phyloP scores from a whole-genome alignment of 2,113 vertebrate genomes.

The Sander vitreus region DNA sequence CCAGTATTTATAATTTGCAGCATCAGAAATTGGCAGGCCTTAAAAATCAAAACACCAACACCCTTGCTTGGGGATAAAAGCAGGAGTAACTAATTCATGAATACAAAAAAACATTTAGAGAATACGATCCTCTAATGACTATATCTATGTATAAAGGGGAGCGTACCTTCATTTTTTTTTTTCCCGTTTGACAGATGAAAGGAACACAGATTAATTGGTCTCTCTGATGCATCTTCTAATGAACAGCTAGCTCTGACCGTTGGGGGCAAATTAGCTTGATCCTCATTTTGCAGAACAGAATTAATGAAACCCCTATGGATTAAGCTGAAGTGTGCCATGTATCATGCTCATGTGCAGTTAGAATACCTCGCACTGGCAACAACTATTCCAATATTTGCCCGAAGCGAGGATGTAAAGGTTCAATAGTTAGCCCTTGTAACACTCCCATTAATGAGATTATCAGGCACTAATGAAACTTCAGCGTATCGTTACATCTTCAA shows the following conservation, averaged over 20 bases:
- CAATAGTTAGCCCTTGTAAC: conserved; percentile 48
- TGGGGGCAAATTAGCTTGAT: conserved; percentile 82
- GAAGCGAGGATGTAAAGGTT: conserved; percentile 39
- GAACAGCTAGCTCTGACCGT: conserved; percentile 79
- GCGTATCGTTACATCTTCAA: conserved; percentile 43
- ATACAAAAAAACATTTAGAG: conserved; percentile 29
- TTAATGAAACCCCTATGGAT: conserved; percentile 79
- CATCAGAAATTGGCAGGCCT: conserved; percentile 38
- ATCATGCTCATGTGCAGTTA: conserved; percentile 48
- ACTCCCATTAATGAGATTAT: conserved; percentile 58
- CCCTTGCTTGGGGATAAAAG: conserved; percentile 39
- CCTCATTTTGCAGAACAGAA: conserved; percentile 77
- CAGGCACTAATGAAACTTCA: conserved; percentile 49
- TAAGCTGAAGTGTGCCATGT: conserved; percentile 57
- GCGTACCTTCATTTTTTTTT: conserved; percentile 58
- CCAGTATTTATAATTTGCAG: conserved; percentile 26
- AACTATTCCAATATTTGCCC: conserved; percentile 61
- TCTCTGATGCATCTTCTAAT: conserved; percentile 84
- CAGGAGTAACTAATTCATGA: conserved; percentile 14
- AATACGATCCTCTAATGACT: conserved; percentile 62
- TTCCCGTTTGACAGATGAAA: conserved; percentile 78
- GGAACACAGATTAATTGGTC: conserved; percentile 83
- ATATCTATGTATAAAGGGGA: conserved; percentile 54
- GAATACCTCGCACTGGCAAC: conserved; percentile 13
- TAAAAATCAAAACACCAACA: background rate